These are phyloP conservation scores for Drosophila bipectinata DNA, from an alignment of 1,140 invertebrate genomes.

Conservation along the genomic window DNA sequence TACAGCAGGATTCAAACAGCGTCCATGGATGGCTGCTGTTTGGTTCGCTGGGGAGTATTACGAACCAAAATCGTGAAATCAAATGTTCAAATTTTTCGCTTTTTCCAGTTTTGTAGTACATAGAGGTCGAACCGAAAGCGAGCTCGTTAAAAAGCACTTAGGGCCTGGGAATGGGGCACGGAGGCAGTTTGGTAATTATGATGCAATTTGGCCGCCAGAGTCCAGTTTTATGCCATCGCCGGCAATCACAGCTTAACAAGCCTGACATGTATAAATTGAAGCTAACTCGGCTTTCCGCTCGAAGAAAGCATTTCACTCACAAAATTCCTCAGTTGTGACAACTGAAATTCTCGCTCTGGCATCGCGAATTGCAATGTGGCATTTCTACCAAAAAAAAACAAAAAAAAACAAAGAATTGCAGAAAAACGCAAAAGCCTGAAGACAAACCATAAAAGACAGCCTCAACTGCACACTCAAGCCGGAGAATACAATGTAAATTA, in stretches of 20 bases:
- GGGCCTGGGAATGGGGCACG: slow-evolving; percentile 29
- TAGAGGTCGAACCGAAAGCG: slow-evolving; percentile 27
- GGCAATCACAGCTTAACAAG: slow-evolving; percentile 65
- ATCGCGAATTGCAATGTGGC: slow-evolving; percentile 9
- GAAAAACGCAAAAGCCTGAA: slow-evolving; percentile 3
- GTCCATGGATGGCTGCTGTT: slow-evolving; percentile 48
- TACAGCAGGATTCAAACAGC: slow-evolving; percentile 69
- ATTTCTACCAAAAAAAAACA: slow-evolving; percentile 1
- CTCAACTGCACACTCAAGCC: slow-evolving; percentile 44
- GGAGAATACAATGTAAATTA: slow-evolving; percentile 68
- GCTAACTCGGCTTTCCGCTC: slow-evolving; percentile 24
- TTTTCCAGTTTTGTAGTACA: slow-evolving; percentile 29
- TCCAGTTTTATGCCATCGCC: slow-evolving; percentile 32
- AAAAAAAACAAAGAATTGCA: neutral
- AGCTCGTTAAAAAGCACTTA: slow-evolving; percentile 81
- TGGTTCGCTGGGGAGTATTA: slow-evolving; percentile 19
- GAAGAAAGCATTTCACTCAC: slow-evolving; percentile 3
- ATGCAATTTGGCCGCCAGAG: slow-evolving; percentile 64
- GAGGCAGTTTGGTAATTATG: slow-evolving; percentile 67
- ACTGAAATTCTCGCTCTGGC: slow-evolving; percentile 21
- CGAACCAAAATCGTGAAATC: slow-evolving; percentile 27
- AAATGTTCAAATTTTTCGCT: slow-evolving; percentile 31
- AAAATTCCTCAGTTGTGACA: slow-evolving; percentile 25
- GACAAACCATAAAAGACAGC: slow-evolving; percentile 49
- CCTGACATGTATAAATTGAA: slow-evolving; percentile 63